phyloP scores from a whole-genome alignment of 2,113 vertebrate species.

The Pyxicephalus adspersus region DNA sequence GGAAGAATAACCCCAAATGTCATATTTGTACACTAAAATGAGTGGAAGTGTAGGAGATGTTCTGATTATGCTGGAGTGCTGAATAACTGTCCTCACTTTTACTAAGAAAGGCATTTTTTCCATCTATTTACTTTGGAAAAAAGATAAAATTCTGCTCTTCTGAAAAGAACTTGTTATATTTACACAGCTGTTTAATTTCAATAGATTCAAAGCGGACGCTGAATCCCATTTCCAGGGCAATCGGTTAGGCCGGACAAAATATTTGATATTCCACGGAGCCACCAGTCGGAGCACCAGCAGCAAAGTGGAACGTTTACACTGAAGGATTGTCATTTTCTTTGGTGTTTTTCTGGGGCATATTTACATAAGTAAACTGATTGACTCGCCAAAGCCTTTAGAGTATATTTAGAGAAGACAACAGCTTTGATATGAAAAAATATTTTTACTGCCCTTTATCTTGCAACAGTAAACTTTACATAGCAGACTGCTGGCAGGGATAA shows the following conservation, averaged over 20 bases:
- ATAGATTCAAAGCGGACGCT: slow-evolving; percentile 33
- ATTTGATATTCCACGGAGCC: neutral
- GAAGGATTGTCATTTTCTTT: slow-evolving; percentile 19
- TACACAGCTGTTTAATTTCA: slow-evolving; percentile 50
- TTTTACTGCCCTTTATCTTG: neutral
- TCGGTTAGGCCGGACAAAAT: slow-evolving; percentile 16
- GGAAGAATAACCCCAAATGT: neutral
- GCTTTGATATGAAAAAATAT: neutral
- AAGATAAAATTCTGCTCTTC: slow-evolving; percentile 16
- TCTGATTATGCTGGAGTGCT: neutral
- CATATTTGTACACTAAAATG: neutral
- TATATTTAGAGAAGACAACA: neutral
- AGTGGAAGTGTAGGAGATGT: neutral
- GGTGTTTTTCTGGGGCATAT: slow-evolving; percentile 8
- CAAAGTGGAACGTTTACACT: slow-evolving; percentile 32
- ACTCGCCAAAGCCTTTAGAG: neutral
- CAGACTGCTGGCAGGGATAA: neutral
- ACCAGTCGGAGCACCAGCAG: neutral
- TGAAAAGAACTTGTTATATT: slow-evolving; percentile 29
- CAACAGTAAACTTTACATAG: neutral
- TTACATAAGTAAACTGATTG: neutral
- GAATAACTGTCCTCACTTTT: neutral
- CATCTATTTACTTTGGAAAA: neutral
- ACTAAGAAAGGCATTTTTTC: neutral
- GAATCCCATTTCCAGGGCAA: slow-evolving; percentile 38